A percentile compares a stretch with the other conserved stretches of the same genome.
Evolutionary conservation across 2,113 vertebrate species (phyloP).

Genomic region (Thermophis baileyi): DNA sequence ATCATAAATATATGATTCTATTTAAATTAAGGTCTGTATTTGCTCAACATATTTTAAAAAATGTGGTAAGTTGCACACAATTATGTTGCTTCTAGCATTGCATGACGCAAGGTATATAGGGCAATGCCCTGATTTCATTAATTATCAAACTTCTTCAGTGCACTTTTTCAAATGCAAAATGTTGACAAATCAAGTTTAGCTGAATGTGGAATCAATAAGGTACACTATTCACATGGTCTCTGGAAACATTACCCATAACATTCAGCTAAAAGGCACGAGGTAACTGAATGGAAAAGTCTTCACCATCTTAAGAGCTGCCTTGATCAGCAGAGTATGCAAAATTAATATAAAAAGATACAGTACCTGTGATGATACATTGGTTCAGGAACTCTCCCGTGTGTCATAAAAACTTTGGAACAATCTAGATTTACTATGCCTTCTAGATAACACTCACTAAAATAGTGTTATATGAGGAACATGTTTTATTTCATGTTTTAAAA

Average conservation of each 20-base stretch:
- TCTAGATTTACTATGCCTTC: constrained; percentile 23
- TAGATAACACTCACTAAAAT: constrained; percentile 60
- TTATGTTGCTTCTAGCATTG: background rate
- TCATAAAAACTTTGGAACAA: constrained; percentile 37
- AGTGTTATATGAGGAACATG: constrained; percentile 50
- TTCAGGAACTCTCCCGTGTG: constrained; percentile 35
- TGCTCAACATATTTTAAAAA: background rate
- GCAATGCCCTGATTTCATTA: background rate
- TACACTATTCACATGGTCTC: background rate
- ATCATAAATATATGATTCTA: background rate
- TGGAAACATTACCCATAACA: background rate
- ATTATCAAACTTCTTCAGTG: background rate
- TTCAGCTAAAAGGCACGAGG: background rate
- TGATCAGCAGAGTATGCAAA: background rate
- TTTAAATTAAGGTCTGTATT: background rate
- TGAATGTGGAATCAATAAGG: background rate
- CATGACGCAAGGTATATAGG: background rate
- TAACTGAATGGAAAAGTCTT: background rate
- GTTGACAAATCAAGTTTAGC: background rate
- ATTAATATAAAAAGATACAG: background rate
- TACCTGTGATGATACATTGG: constrained; percentile 6
- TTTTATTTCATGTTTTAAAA: constrained; percentile 59
- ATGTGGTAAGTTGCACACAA: background rate
- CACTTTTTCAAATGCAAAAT: background rate
- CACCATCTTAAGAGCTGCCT: background rate